Base-by-base conservation (phyloP, 2,888 invertebrate species). In the Norana najaformis region DNA sequence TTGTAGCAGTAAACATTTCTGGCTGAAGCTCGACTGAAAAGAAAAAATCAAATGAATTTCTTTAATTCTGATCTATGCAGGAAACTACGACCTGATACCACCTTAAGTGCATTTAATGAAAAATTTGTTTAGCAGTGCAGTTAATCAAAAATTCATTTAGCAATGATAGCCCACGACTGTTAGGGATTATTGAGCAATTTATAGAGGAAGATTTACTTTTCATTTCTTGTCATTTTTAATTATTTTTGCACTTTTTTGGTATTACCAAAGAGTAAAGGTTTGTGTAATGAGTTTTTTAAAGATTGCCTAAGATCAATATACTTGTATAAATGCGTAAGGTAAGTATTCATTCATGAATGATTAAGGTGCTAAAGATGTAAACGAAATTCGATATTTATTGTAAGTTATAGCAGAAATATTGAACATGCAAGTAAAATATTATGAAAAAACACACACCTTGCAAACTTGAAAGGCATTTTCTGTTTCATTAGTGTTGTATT, bases 1-100 rank as follows among this genome's bases (percentile, higher is more conserved):
- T 90, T 93, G 94, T 92, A 93, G 93, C 93, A 94, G 93, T 90
- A 94, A 94, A 92, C 94, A 93, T 91, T 93, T 93, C 38, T 93
- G 93, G 30, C 90, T 94, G 90, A 69, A 69, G 69, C 30, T 69
- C n/a, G 30, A 69, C 1, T 69, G 69, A n/a, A 69, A 69, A 69
- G 69, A 69, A 69, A 69, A n/a, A 30, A 6, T 69, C 8, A n/a
- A n/a, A 69, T 69, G 11, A 13, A 69, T 69, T 69, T 69, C 69
- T 69, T 69, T 30, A 30, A 69, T n/a, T 69, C 69, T n/a, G n/a
- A 69, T 69, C 69, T 8, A n/a, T n/a, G n/a, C 69, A n/a, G 30
- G 11, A 69, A 69, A n/a, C 69, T n/a, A n/a, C 13, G 11, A n/a
- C n/a, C 69, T 69, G 30, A n/a, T n/a, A n/a, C 69, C 69, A n/a